Conservation (phyloP, 2,113 vertebrate species). For the Pandion haliaetus region DNA sequence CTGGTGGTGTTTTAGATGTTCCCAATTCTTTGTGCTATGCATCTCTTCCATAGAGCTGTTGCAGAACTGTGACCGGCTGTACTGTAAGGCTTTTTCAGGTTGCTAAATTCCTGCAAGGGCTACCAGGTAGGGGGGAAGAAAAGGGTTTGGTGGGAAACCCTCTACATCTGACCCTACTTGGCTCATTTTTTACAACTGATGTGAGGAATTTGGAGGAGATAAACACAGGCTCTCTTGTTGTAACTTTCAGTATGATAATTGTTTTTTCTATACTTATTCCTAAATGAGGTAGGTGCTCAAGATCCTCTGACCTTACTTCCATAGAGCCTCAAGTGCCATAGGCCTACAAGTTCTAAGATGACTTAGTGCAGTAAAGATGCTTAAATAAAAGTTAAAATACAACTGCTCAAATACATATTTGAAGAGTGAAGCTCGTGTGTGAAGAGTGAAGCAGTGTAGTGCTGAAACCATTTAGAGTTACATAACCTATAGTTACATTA, state of each 20-base stretch:
- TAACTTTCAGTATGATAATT: neutral
- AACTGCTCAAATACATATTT: neutral
- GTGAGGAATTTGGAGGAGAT: neutral
- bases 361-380: neutral
- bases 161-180: neutral
- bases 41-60: neutral
- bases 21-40: neutral
- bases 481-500: neutral
- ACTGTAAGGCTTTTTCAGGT: neutral
- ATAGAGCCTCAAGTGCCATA: fast-evolving
- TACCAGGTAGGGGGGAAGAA: neutral
- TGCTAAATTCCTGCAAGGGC: neutral
- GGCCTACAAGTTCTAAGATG: neutral
- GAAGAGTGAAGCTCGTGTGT: neutral
- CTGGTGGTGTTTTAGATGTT: neutral
- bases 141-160: too few relatives aligned
- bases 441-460: neutral
- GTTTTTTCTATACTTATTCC: neutral
- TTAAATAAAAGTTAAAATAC: neutral
- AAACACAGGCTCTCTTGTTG: neutral
- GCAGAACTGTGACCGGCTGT: neutral
- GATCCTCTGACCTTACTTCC: neutral
- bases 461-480: neutral
- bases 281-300: neutral
- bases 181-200: neutral